phyloP scores from a whole-genome alignment of 1,140 invertebrate genomes.

The Heliconius himera region DNA sequence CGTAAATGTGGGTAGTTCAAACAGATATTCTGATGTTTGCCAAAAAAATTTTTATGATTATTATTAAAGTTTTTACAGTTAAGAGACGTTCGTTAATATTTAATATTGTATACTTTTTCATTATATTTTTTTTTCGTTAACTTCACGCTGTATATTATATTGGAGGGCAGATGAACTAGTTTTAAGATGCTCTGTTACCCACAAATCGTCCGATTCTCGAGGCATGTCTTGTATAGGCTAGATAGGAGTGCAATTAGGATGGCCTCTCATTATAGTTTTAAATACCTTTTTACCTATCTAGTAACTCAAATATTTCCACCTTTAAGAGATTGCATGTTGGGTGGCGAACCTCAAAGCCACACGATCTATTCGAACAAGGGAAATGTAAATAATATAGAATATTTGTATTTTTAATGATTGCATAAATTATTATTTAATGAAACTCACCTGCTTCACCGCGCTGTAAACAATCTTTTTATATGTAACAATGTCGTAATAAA shows the following conservation, averaged over 20 bases:
- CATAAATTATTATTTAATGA: constrained; percentile 11
- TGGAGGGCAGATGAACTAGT: too few relatives aligned
- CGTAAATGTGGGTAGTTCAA: constrained; percentile 32
- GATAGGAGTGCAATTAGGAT: too few relatives aligned
- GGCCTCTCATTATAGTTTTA: too few relatives aligned
- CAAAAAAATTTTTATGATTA: neutral
- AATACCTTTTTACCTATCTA: too few relatives aligned
- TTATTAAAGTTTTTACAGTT: constrained; percentile 1
- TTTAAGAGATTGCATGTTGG: neutral
- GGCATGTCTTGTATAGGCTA: too few relatives aligned
- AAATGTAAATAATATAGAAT: neutral
- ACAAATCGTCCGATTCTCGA: too few relatives aligned
- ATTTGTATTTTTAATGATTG: neutral
- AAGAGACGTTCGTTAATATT: neutral
- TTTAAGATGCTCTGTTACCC: neutral
- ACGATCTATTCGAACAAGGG: neutral
- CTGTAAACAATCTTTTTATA: neutral
- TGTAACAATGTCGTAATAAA: neutral
- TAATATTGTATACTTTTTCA: neutral
- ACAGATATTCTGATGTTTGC: neutral
- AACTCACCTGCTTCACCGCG: neutral
- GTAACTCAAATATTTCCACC: neutral
- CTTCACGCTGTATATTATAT: too few relatives aligned
- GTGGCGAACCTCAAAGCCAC: neutral
- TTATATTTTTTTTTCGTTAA: too few relatives aligned